These are phyloP conservation scores for Pagrus major DNA, from an alignment of 2,113 vertebrate species.

Conservation along the genomic window DNA sequence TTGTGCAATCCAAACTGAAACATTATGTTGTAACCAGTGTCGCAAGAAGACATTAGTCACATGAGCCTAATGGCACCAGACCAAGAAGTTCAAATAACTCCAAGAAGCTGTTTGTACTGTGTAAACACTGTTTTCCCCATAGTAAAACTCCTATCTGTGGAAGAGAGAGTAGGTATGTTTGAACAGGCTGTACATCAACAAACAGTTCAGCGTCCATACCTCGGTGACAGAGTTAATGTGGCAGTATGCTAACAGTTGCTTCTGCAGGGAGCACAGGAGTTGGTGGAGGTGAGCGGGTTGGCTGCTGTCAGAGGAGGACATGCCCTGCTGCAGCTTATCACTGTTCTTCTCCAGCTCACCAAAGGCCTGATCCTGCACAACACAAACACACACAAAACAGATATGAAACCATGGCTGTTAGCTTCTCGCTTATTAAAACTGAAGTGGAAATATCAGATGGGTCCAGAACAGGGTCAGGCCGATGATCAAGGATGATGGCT, in stretches of 20 bases:
- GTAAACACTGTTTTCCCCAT: background rate
- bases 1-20: background rate
- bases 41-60: background rate
- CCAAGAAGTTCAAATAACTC: background rate
- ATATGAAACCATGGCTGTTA: background rate
- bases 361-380: conserved; percentile 93
- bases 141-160: background rate
- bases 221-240: conserved; percentile 94
- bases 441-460: background rate
- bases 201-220: conserved; percentile 75
- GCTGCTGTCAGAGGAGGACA: conserved; percentile 94
- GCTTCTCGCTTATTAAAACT: background rate
- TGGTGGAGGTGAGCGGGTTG: conserved; percentile 98
- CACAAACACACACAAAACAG: conserved; percentile 1
- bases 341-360: conserved; percentile 99
- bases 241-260: conserved; percentile 95
- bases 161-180: background rate
- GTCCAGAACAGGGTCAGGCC: too few relatives aligned
- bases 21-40: background rate
- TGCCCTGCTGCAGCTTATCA: conserved; percentile 93
- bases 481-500: too few relatives aligned
- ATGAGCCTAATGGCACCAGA: background rate
- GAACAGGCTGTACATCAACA: background rate
- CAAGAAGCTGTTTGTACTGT: background rate
- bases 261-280: conserved; percentile 96